Evolutionary conservation across 2,797 vertebrate species (phyloP).

Genomic region (Psittacula echo): DNA sequence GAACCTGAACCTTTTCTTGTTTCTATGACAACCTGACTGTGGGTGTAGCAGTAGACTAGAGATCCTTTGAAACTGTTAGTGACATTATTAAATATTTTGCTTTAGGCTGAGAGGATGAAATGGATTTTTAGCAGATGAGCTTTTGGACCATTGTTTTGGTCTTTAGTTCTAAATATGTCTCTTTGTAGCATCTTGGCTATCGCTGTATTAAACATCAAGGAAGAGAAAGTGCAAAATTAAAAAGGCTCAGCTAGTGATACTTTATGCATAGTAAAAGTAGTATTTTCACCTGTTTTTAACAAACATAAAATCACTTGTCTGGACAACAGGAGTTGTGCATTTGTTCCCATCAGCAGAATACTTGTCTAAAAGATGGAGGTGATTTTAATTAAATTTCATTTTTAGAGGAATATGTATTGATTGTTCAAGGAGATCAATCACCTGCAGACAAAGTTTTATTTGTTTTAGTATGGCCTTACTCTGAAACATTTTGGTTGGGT

Average conservation of each 20-base stretch:
- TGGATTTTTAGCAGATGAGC: background rate
- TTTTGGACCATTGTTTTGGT: background rate
- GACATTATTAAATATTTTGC: slow-evolving; percentile 38
- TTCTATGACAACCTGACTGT: slow-evolving; percentile 66
- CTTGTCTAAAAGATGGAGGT: background rate
- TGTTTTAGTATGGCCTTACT: background rate
- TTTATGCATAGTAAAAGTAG: background rate
- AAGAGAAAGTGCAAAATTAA: background rate
- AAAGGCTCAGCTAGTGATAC: background rate
- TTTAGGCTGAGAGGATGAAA: background rate
- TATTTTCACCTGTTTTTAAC: background rate
- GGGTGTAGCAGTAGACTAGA: background rate
- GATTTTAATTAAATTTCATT: background rate
- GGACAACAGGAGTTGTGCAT: background rate
- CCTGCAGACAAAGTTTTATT: background rate
- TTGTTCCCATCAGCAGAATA: background rate
- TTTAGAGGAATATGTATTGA: background rate
- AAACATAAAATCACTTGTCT: background rate
- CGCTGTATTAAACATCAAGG: background rate
- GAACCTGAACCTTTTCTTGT: slow-evolving; percentile 49
- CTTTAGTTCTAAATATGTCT: background rate
- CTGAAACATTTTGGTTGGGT: background rate
- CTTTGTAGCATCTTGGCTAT: background rate
- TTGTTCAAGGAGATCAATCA: background rate
- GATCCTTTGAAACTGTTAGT: background rate